phyloP scores from a whole-genome alignment of 2,113 vertebrate genomes.

The Lasiurus borealis region DNA sequence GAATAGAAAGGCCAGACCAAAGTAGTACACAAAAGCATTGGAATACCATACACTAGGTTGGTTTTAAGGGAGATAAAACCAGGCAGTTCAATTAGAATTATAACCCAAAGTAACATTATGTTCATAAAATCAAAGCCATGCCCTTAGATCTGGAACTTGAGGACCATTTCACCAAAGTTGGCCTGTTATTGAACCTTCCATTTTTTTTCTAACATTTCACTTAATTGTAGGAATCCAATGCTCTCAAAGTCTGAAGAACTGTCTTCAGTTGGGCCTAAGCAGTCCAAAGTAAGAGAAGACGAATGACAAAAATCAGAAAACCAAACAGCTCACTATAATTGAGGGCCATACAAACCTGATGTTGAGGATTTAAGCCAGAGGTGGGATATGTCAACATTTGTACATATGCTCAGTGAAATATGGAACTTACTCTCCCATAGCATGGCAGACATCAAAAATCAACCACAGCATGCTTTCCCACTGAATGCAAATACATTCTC shows the following conservation, averaged over 20 bases:
- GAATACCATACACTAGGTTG: background rate
- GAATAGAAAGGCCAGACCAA: background rate
- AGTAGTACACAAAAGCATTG: background rate
- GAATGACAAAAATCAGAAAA: background rate
- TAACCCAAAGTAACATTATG: background rate
- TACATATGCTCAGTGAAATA: background rate
- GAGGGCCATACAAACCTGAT: background rate
- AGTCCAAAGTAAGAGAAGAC: background rate
- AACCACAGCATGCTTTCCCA: background rate
- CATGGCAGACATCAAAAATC: slow-evolving; percentile 23
- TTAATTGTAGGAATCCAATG: background rate
- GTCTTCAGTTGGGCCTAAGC: background rate
- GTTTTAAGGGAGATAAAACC: background rate
- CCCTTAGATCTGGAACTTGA: background rate
- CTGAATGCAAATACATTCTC: background rate
- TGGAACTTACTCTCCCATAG: background rate
- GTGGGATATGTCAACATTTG: background rate
- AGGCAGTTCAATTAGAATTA: background rate
- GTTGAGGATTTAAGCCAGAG: background rate
- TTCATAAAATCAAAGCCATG: background rate
- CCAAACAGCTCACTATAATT: background rate
- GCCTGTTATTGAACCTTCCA: background rate
- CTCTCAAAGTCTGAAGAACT: background rate
- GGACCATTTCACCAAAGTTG: background rate
- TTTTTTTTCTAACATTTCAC: background rate